These are phyloP conservation scores for Andrena trimmerana DNA, from an alignment of 2,888 invertebrate genomes.

Conservation along the genomic window DNA sequence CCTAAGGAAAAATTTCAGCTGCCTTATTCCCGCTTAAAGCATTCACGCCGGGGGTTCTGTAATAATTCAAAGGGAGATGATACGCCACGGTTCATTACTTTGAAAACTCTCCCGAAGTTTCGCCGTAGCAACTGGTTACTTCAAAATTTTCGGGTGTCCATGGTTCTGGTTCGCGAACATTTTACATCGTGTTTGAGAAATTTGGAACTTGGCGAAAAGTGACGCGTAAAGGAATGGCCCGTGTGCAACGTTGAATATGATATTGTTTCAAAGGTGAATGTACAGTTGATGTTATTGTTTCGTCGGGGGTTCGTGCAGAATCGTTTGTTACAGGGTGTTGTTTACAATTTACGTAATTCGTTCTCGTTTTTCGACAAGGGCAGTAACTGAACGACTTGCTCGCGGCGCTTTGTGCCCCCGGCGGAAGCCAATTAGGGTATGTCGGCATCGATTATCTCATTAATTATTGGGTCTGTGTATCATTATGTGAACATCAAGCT, in stretches of 20 bases:
- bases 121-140: too few relatives aligned
- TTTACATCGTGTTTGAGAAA: too few relatives aligned
- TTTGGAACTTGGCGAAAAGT: too few relatives aligned
- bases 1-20: neutral
- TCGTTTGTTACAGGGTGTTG: neutral
- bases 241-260: too few relatives aligned
- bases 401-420: neutral
- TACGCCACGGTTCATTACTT: too few relatives aligned
- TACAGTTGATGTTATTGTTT: neutral
- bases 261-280: too few relatives aligned
- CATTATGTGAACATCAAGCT: slow-evolving; percentile 43
- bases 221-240: too few relatives aligned
- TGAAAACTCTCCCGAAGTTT: too few relatives aligned
- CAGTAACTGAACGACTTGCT: slow-evolving; percentile 6
- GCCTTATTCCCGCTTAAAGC: neutral
- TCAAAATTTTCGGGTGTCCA: too few relatives aligned
- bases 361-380: slow-evolving; percentile 5
- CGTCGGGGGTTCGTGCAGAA: neutral
- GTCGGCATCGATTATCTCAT: slow-evolving; percentile 44
- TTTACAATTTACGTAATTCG: neutral
- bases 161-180: too few relatives aligned
- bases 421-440: slow-evolving; percentile 45
- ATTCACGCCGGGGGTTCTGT: too few relatives aligned
- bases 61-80: too few relatives aligned
- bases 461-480: slow-evolving; percentile 53